These are phyloP conservation scores for Listrodromus nycthemerus DNA, from an alignment of 2,888 invertebrate species.

Conservation along the genomic window DNA sequence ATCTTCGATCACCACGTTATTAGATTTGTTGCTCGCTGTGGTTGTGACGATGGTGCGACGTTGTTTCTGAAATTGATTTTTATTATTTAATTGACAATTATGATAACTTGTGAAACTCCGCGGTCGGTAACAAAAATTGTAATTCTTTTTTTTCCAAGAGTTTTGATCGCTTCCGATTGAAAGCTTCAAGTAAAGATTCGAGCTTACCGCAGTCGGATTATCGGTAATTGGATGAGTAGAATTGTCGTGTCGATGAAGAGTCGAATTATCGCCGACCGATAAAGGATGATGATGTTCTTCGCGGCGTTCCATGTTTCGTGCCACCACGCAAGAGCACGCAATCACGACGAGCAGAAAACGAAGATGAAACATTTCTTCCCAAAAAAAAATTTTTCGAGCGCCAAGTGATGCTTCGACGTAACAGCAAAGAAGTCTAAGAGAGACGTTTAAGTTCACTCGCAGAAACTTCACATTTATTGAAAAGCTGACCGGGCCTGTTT, in stretches of 20 bases:
- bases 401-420: neutral
- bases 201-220: neutral
- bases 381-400: neutral
- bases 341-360: constrained; percentile 3
- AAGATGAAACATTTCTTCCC: constrained; percentile 22
- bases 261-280: constrained; percentile 8
- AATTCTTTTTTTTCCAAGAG: too few species aligned
- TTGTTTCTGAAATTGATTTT: constrained; percentile 2
- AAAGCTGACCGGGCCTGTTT: neutral
- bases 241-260: neutral
- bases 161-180: too few species aligned
- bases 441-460: neutral
- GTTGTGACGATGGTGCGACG: neutral
- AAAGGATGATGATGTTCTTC: constrained; percentile 21
- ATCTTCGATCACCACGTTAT: neutral
- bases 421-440: neutral
- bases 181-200: neutral
- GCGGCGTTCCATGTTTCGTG: constrained; percentile 14
- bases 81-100: too few species aligned
- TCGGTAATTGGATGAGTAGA: neutral
- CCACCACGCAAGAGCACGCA: constrained; percentile 1
- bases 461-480: constrained; percentile 25
- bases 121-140: too few species aligned
- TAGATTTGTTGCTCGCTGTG: neutral
- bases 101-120: too few species aligned